These are phyloP conservation scores for Amphimallon solstitiale DNA, from an alignment of 2,888 invertebrate species.

Conservation along the genomic window DNA sequence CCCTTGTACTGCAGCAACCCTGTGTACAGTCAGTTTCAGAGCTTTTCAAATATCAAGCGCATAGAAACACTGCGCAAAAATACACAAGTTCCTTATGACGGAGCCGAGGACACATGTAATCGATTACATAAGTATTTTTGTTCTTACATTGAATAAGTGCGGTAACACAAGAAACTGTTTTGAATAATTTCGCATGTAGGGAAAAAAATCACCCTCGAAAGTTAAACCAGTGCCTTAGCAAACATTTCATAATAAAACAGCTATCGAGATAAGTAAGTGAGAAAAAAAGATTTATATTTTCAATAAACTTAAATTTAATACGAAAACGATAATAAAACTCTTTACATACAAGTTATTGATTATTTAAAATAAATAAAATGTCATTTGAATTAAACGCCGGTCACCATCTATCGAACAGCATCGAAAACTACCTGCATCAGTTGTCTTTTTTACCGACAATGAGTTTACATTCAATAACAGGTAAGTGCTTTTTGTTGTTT, in stretches of 20 bases:
- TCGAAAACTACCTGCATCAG: slow-evolving; percentile 47
- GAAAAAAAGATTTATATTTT: background rate
- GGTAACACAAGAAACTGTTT: background rate
- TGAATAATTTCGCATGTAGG: background rate
- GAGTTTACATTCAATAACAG: slow-evolving; percentile 57
- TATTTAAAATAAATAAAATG: slow-evolving; percentile 33
- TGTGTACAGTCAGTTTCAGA: slow-evolving; percentile 41
- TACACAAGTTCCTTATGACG: slow-evolving; percentile 12
- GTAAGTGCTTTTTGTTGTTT: slow-evolving; percentile 43
- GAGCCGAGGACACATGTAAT: slow-evolving; percentile 15
- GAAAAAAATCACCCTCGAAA: slow-evolving; percentile 6
- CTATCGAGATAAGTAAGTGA: slow-evolving; percentile 7
- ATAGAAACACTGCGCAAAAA: slow-evolving; percentile 40
- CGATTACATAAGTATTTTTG: slow-evolving; percentile 23
- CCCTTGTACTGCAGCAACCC: slow-evolving; percentile 62
- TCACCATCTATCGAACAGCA: slow-evolving; percentile 45
- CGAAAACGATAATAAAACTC: background rate
- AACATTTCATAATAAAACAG: background rate
- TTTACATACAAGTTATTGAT: slow-evolving; percentile 36
- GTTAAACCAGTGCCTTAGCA: slow-evolving; percentile 28
- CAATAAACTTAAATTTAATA: background rate
- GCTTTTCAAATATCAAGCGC: slow-evolving; percentile 46
- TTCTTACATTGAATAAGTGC: background rate
- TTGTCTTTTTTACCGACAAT: slow-evolving; percentile 51
- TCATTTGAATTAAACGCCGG: slow-evolving; percentile 42